Evolutionary conservation across 2,888 invertebrate species (phyloP), one percentile per base, ranked within the genome.

Genomic region (Hemithea aestivaria): DNA sequence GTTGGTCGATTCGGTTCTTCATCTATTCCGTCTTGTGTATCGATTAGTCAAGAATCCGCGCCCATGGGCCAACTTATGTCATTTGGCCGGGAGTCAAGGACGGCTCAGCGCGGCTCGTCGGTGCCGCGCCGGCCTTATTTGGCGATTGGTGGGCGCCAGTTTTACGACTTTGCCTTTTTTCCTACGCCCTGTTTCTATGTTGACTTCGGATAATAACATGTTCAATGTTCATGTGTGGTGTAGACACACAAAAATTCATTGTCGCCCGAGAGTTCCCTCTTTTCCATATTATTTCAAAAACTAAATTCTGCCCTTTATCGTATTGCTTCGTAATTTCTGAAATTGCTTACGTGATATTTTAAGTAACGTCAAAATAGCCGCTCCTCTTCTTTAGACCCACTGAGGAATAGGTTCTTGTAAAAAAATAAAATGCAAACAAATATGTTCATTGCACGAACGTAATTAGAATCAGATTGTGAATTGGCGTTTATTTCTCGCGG

Each of bases 1-100:
- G 66, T 69, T 67, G 60, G 65, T 54, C 66, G 57, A 66, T 70
- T 73, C 59, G 66, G 65, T 60, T 72, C 66, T 75, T 77, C 72
- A 70, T 79, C 74, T 63, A 74, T 79, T 78, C 66, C 58, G 76
- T 71, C 73, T 79, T 77, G 76, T 81, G 73, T 81, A 85, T 85
- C 78, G 85, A 85, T 85, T 83, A 75, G 79, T 69, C 69, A 75
- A 78, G 77, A 82, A 66, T 80, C 76, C 84, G 82, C 83, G 77
- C 81, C 84, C 81, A 83, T 85, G 79, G 84, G 75, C 84, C 76
- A 83, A 83, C 82, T 84, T 84, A 77, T 85, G 84, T 85, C 84
- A 80, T 87, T 87, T 85, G 85, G 87, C 83, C 64, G 77, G 78
- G 80, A 82, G 80, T 87, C 87, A 85, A 87, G 87, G 87, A 80